Conservation (phyloP, 2,113 vertebrate species). For the Pao palembangensis region DNA sequence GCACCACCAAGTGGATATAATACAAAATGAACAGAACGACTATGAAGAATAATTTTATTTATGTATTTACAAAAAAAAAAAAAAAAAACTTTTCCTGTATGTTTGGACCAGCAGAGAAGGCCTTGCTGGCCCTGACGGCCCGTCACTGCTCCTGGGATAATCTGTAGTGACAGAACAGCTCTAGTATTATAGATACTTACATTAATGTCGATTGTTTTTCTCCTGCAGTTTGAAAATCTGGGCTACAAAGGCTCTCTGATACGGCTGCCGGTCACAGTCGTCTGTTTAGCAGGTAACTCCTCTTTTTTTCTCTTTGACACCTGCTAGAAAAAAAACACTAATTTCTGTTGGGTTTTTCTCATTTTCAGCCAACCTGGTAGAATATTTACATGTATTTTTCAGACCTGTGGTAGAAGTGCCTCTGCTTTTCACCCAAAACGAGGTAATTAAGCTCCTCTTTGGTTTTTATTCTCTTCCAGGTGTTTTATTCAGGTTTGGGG, state of each 20-base stretch:
- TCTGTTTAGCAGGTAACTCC: conserved; percentile 82
- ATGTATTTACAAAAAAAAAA: too few relatives aligned
- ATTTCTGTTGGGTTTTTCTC: background rate
- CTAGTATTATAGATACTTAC: too few relatives aligned
- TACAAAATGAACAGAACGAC: too few relatives aligned
- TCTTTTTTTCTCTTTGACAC: background rate
- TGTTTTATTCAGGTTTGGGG: background rate
- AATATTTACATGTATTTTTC: conserved; percentile 81
- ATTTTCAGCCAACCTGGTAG: conserved; percentile 79
- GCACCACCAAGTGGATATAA: too few relatives aligned
- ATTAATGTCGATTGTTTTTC: conserved; percentile 1
- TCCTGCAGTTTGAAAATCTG: conserved; percentile 85
- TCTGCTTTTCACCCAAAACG: conserved; percentile 85
- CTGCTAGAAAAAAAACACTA: background rate
- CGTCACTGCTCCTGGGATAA: too few relatives aligned
- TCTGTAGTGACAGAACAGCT: too few relatives aligned
- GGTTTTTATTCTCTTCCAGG: background rate
- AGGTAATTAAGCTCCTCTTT: conserved; percentile 71
- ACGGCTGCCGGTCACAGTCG: conserved; percentile 79
- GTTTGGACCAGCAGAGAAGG: too few relatives aligned
- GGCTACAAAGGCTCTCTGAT: conserved; percentile 83
- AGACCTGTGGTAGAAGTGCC: conserved; percentile 80
- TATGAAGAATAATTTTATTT: too few relatives aligned
- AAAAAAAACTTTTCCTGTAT: too few relatives aligned
- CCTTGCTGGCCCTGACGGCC: too few relatives aligned